phyloP scores from a whole-genome alignment of 1,140 invertebrate species.

The Bombus confusus region DNA sequence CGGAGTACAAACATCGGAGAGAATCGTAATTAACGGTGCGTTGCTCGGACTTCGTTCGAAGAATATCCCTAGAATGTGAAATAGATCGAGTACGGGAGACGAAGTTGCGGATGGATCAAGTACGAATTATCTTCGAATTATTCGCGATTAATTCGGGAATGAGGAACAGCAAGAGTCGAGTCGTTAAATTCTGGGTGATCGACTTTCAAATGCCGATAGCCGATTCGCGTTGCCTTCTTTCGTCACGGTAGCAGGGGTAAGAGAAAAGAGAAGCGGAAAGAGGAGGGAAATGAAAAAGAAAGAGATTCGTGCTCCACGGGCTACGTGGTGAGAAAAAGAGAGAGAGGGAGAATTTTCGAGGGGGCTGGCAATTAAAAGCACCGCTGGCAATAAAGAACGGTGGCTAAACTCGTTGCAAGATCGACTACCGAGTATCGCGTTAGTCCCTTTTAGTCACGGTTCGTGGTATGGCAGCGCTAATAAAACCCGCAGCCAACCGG shows the following conservation, averaged over 20 bases:
- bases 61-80: not conserved
- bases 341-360: constrained; percentile 59
- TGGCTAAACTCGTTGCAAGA: constrained; percentile 66
- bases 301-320: not conserved
- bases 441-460: constrained; percentile 69
- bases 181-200: constrained; percentile 62
- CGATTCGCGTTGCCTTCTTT: constrained; percentile 64
- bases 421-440: constrained; percentile 68
- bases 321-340: not conserved
- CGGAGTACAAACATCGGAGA: not conserved
- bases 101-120: not conserved
- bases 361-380: constrained; percentile 63
- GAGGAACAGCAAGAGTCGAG: constrained; percentile 47
- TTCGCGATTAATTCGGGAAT: constrained; percentile 58
- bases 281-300: constrained; percentile 21
- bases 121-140: constrained; percentile 44
- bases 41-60: not conserved
- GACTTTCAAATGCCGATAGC: constrained; percentile 64
- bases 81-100: not conserved
- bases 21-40: not conserved
- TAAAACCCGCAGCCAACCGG: constrained; percentile 58
- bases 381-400: constrained; percentile 65
- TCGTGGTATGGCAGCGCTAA: constrained; percentile 54
- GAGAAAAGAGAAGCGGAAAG: not conserved
- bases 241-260: constrained; percentile 51